Percentiles rank a stretch among this genome's conserved stretches.
Conservation (phyloP, 2,797 vertebrate species). For the Fringilla coelebs region DNA sequence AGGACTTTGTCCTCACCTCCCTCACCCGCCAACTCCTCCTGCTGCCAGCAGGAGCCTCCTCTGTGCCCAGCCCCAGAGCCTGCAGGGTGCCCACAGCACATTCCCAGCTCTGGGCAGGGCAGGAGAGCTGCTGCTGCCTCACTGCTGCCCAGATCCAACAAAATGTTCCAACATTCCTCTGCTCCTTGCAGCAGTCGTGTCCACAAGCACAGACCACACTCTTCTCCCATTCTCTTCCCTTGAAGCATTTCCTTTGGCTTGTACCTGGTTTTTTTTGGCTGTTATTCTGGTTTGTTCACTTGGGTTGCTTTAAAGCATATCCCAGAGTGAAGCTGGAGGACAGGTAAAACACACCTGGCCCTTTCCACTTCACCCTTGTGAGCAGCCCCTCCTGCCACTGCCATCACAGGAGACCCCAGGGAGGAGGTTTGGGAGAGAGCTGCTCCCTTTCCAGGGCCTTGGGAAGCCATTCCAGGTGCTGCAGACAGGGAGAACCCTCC, state of each 20-base stretch:
- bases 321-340: not conserved
- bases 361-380: not conserved
- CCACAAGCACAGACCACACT: not conserved
- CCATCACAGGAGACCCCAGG: not conserved
- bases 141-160: not conserved
- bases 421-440: not conserved
- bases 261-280: not conserved
- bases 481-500: not conserved
- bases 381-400: not conserved
- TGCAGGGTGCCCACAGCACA: not conserved
- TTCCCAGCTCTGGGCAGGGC: not conserved
- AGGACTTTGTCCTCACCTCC: not conserved
- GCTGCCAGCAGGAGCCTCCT: slow-evolving; percentile 19
- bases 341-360: not conserved
- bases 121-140: not conserved
- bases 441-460: not conserved
- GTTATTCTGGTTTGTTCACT: not conserved
- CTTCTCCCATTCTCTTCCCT: not conserved
- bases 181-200: not conserved
- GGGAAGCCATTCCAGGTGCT: not conserved
- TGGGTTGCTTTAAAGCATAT: not conserved
- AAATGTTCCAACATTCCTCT: not conserved
- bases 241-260: not conserved
- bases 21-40: not conserved
- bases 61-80: not conserved